Conservation (phyloP, 92 coral and sea anemone species). For the Zoanthus sansibaricus region DNA sequence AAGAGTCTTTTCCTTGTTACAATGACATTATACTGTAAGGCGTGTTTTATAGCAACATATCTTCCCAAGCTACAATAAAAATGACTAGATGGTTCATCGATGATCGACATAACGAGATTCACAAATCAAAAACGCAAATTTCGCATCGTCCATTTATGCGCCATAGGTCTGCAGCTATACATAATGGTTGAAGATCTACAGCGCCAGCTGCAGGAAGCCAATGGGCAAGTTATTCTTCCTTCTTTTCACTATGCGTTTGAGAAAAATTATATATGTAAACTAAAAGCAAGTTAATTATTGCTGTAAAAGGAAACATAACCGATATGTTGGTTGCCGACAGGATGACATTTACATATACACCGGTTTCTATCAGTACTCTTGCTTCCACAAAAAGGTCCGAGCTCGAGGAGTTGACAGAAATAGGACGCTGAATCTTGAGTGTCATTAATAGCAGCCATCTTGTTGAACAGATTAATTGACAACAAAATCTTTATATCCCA, state of each 20-base stretch:
- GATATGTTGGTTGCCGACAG: background rate
- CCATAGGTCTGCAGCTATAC: background rate
- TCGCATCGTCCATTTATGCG: constrained; percentile 12
- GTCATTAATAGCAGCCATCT: background rate
- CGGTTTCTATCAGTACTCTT: background rate
- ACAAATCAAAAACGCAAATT: background rate
- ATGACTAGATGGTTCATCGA: background rate
- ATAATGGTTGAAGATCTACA: background rate
- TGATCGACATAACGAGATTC: background rate
- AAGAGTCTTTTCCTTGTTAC: background rate
- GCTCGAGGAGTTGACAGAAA: background rate
- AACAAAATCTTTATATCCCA: no score
- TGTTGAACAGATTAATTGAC: background rate
- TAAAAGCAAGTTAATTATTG: background rate
- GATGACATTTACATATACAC: background rate
- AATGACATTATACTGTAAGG: background rate
- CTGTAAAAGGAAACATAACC: background rate
- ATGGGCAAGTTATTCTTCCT: background rate
- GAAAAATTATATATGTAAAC: background rate
- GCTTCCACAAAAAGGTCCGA: background rate
- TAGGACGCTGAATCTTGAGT: background rate
- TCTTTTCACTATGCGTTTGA: background rate
- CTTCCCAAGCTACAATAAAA: background rate
- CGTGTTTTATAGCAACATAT: constrained; percentile 20
- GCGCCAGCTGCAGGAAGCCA: background rate